Base-by-base conservation (phyloP, 2,888 invertebrate genomes). In the Octodonta nipae region DNA sequence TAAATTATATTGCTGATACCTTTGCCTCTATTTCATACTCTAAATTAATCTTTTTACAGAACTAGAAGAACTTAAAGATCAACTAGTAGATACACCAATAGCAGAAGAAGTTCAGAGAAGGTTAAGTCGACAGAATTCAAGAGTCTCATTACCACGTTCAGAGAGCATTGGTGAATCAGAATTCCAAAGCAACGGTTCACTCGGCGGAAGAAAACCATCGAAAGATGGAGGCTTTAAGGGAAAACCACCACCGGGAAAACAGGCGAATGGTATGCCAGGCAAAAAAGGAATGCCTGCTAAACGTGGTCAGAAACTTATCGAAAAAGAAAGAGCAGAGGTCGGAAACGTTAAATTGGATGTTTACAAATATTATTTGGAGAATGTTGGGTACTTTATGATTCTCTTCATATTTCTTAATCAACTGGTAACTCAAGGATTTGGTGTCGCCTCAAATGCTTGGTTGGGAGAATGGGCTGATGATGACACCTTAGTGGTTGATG, bases 381-480 rank as follows among this genome's bases (percentile, higher is more conserved):
- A n/a, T n/a, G 11, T 22, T 10, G 22, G 22, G n/a, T 22, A 10
- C 22, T 11, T 22, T 3, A 10, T 22, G 22, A 22, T 22, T 22
- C n/a, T n/a, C n/a, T n/a, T n/a, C n/a, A n/a, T n/a, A n/a, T n/a
- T n/a, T n/a, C n/a, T n/a, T n/a, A n/a, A n/a, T n/a, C n/a, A n/a
- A n/a, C n/a, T n/a, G n/a, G n/a, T n/a, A n/a, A n/a, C n/a, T 53
- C 83, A 83, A 68, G 71, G 73, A 1, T 81, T 87, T 64, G 78
- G 81, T 53, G 83, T 87, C 35, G 81, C 81, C 41, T 82, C 85
- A 35, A 87, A 83, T 63, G 66, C 84, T 44, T 88, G 87, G 87
- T 68, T 87, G 12, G 78, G 81, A 7, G 55, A 64, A 40, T 87
- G 87, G 87, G 43, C 47, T 8, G 46, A 45, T 34, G 83, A 84